These are phyloP conservation scores for Diachasmimorpha longicaudata DNA, from an alignment of 1,140 invertebrate species.

Conservation along the genomic window DNA sequence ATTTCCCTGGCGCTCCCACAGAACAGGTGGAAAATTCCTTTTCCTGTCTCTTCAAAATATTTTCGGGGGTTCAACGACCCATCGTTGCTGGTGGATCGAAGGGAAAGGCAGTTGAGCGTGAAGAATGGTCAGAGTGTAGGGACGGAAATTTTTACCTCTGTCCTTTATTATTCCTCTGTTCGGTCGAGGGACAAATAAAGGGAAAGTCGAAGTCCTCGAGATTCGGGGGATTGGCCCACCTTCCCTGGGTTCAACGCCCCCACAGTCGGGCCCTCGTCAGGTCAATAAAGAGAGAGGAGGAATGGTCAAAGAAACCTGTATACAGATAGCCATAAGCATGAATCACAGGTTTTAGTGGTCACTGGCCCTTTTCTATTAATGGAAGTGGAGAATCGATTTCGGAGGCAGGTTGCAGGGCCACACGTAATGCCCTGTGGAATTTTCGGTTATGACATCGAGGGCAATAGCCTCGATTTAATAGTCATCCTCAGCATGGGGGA, in stretches of 20 bases:
- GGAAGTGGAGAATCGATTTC: not conserved
- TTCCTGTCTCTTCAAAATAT: no score
- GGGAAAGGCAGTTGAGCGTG: not conserved
- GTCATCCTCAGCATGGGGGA: no score
- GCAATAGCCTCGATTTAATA: not conserved
- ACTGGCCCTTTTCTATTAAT: not conserved
- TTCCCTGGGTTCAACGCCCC: not conserved
- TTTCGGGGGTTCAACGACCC: not conserved
- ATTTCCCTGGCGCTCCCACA: no score
- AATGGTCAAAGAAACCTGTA: not conserved
- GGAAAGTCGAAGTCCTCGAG: not conserved
- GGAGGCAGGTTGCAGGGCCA: not conserved
- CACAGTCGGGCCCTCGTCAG: not conserved
- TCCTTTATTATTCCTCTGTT: not conserved
- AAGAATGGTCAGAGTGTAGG: not conserved
- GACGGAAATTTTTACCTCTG: not conserved
- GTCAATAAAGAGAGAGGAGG: not conserved
- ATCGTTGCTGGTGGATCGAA: not conserved
- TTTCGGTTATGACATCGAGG: constrained; percentile 7
- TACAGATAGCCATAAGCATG: not conserved
- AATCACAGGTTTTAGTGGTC: not conserved
- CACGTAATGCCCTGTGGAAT: not conserved
- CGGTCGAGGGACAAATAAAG: not conserved
- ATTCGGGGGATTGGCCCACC: not conserved
- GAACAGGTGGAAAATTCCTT: no score